phyloP scores from a whole-genome alignment of 2,113 vertebrate species.

The Patagioenas fasciata region DNA sequence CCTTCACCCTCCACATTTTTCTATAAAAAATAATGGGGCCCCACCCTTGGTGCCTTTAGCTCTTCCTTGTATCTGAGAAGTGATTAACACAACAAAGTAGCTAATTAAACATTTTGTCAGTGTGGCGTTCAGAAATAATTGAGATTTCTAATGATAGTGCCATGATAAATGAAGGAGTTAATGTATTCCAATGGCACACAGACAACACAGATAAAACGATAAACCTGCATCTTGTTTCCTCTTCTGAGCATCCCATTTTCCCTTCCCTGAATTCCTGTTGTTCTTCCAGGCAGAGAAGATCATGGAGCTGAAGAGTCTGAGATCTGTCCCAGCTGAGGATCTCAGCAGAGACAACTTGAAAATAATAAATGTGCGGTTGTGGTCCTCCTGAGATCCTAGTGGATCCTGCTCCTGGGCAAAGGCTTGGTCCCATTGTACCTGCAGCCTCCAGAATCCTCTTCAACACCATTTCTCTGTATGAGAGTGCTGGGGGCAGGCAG shows the following conservation, averaged over 20 bases:
- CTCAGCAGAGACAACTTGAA: background rate
- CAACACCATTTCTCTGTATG: background rate
- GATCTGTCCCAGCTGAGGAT: background rate
- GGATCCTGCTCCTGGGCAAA: fast-evolving
- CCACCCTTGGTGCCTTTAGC: background rate
- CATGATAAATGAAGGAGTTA: conserved; percentile 65
- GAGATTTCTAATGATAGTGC: conserved; percentile 61
- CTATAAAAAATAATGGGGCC: conserved; percentile 35
- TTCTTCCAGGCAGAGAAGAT: background rate
- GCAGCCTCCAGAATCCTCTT: background rate
- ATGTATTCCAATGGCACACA: conserved; percentile 45
- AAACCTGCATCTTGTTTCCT: background rate
- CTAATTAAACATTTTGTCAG: conserved; percentile 68
- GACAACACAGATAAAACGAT: background rate
- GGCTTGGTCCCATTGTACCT: no score
- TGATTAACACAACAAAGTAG: conserved; percentile 45
- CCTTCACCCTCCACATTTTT: background rate
- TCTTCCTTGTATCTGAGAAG: conserved; percentile 1
- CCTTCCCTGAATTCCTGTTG: background rate
- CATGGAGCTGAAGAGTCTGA: background rate
- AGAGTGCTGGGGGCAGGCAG: background rate
- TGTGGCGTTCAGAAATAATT: conserved; percentile 63
- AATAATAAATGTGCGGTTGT: background rate
- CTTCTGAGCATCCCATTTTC: background rate
- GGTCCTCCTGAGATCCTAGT: background rate